Percentiles rank a stretch among this genome's conserved stretches.
Conservation (phyloP, 2,888 invertebrate genomes). For the Cephus spinipes region DNA sequence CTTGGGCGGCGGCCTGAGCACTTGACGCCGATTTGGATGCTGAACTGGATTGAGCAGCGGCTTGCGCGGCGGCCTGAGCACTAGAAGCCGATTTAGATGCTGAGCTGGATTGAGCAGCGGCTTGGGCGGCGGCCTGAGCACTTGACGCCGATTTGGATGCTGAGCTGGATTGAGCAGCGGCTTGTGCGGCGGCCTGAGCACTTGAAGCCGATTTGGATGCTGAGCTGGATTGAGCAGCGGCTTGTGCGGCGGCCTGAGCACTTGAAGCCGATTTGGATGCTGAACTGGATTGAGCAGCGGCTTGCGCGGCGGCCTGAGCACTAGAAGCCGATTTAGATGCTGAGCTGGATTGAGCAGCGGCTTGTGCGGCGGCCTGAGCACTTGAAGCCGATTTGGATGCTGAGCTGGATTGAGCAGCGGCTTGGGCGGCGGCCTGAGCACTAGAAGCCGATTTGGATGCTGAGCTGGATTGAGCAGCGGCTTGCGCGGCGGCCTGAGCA, state of each 20-base stretch:
- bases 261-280: neutral
- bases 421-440: too few relatives aligned
- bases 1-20: neutral
- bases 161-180: neutral
- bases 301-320: too few relatives aligned
- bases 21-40: neutral
- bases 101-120: neutral
- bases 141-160: neutral
- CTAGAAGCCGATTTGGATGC: neutral
- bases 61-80: too few relatives aligned
- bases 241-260: too few relatives aligned
- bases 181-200: too few relatives aligned
- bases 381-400: neutral
- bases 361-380: too few relatives aligned
- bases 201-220: neutral
- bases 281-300: neutral
- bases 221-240: neutral
- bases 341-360: neutral
- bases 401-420: neutral
- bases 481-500: too few relatives aligned
- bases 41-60: neutral
- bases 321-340: neutral
- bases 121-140: neutral
- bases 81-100: too few relatives aligned
- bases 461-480: neutral